Evolutionary conservation across 1,140 invertebrate genomes (phyloP).

Genomic region (Euglossa dilemma): DNA sequence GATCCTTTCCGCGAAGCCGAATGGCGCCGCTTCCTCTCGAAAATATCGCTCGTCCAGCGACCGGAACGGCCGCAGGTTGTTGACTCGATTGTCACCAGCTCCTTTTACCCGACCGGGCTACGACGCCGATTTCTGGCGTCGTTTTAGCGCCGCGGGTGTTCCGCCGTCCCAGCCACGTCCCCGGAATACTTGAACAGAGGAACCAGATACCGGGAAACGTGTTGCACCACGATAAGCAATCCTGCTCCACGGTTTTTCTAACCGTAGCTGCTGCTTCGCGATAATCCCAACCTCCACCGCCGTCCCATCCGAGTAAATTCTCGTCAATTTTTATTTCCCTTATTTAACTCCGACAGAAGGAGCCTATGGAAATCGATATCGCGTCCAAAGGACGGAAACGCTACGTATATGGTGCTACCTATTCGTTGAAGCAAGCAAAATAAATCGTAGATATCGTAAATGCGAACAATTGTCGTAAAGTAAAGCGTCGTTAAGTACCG

Average conservation of each 20-base stretch:
- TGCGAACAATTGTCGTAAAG: too few species aligned
- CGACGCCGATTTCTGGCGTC: constrained; percentile 23
- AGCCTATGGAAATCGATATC: too few species aligned
- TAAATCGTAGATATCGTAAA: too few species aligned
- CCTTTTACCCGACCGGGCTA: constrained; percentile 47
- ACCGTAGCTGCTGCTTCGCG: too few species aligned
- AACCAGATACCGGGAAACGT: constrained; percentile 24
- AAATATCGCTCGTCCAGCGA: constrained; percentile 69
- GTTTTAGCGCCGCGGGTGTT: constrained; percentile 25
- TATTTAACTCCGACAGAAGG: too few species aligned
- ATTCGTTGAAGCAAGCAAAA: too few species aligned
- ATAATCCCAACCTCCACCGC: not conserved
- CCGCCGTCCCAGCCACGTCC: constrained; percentile 1
- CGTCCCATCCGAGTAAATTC: not conserved
- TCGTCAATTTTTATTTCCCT: not conserved
- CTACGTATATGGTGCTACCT: too few species aligned
- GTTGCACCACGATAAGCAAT: not conserved
- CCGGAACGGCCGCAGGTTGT: constrained; percentile 73
- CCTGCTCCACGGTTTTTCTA: not conserved
- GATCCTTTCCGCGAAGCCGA: constrained; percentile 57
- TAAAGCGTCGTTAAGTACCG: too few species aligned
- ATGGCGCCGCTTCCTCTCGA: constrained; percentile 71
- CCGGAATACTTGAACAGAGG: constrained; percentile 35
- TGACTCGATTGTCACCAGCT: constrained; percentile 72
- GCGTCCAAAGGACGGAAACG: too few species aligned